Base-by-base conservation (phyloP, 2,888 invertebrate genomes). In the Mythimna impura region DNA sequence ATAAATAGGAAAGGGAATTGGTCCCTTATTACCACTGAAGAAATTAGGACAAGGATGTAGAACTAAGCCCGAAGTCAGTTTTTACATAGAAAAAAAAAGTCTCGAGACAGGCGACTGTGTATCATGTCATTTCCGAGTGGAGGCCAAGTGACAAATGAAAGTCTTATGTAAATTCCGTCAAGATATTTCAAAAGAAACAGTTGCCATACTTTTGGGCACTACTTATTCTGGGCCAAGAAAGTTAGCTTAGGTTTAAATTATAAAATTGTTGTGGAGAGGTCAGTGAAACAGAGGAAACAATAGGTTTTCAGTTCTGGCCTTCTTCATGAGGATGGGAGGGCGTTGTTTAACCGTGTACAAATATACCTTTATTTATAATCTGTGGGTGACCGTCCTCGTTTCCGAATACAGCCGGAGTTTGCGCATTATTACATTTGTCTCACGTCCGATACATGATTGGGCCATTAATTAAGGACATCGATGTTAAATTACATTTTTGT, bases 401-500 rank as follows among this genome's bases (percentile, higher is more conserved):
- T 47, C n/a, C 62, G 25, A 69, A 79, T 57, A 71, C 34, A 66
- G 22, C 63, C 43, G 50, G 20, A 67, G 47, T 64, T 80, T 36
- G 54, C 67, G 65, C 78, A 83, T 82, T 85, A 84, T 84, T 84
- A 87, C 82, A 87, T 87, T 82, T 82, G 73, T 84, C 80, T 71
- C 77, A 61, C 74, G 78, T 80, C 82, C 69, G 66, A 34, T 70
- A 67, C 72, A 83, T 72, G 79, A 83, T 85, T 80, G 78, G 77
- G 67, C 76, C 81, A 88, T 88, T 89, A 87, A 89, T 88, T 86
- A 83, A 66, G 74, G 73, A 80, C 73, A 87, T 84, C 75, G 85
- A 83, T 78, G 73, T 81, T 82, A 78, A 75, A 86, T 85, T 85
- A 85, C 81, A 68, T 77, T 84, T 83, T 78, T 72, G 77, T 75